These are phyloP conservation scores for Acrobeloides nanus DNA, from an alignment of 2,888 invertebrate species.

Conservation along the genomic window DNA sequence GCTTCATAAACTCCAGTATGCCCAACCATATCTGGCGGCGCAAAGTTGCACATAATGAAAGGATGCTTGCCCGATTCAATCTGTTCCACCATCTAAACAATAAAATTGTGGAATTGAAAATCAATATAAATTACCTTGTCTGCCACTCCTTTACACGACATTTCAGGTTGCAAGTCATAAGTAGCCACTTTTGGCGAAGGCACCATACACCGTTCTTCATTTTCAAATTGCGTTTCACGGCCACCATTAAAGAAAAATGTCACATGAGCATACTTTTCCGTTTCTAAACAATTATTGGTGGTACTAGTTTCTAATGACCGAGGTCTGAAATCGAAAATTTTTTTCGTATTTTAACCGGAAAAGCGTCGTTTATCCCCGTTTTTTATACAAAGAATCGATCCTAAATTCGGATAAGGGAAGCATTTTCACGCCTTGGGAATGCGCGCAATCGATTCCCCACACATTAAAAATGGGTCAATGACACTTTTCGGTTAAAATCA, in stretches of 20 bases:
- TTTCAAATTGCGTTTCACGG: conserved; percentile 54
- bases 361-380: too few relatives aligned
- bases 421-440: too few relatives aligned
- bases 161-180: conserved; percentile 56
- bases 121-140: conserved; percentile 48
- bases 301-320: too few relatives aligned
- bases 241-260: conserved; percentile 59
- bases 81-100: conserved; percentile 45
- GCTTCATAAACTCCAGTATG: conserved; percentile 57
- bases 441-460: too few relatives aligned
- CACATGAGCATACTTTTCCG: conserved; percentile 58
- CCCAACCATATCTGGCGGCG: conserved; percentile 59
- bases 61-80: conserved; percentile 53
- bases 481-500: too few relatives aligned
- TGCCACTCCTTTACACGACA: conserved; percentile 55
- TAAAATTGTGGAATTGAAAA: neutral
- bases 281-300: conserved; percentile 54
- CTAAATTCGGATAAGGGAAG: too few relatives aligned
- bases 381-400: too few relatives aligned
- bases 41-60: conserved; percentile 58
- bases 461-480: too few relatives aligned
- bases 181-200: conserved; percentile 58
- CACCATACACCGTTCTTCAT: conserved; percentile 56
- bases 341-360: too few relatives aligned
- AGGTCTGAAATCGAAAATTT: too few relatives aligned